phyloP scores from a whole-genome alignment of 1,140 invertebrate species.

The Penaeus chinensis region DNA sequence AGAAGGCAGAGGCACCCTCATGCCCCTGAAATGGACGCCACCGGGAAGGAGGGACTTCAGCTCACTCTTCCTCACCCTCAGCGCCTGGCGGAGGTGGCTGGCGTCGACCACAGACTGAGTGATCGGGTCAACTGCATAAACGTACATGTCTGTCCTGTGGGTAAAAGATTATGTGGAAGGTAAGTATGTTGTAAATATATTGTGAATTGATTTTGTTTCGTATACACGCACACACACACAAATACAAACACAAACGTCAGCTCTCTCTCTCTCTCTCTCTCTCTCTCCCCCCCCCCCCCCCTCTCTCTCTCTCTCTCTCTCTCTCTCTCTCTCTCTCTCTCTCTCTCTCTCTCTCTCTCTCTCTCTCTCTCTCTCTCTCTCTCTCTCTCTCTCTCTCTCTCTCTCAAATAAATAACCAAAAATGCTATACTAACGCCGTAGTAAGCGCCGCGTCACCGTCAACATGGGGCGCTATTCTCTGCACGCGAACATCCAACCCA shows the following conservation, averaged over 20 bases:
- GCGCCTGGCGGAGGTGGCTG: slow-evolving; percentile 35
- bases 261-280: slow-evolving; percentile 10
- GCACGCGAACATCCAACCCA: slow-evolving; percentile 80
- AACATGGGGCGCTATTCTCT: slow-evolving; percentile 80
- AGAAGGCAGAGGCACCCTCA: slow-evolving; percentile 36
- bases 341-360: slow-evolving; percentile 11
- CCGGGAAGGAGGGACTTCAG: slow-evolving; percentile 38
- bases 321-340: not conserved
- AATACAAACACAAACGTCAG: not conserved
- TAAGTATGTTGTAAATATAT: too few relatives aligned
- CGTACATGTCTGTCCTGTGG: slow-evolving; percentile 82
- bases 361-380: slow-evolving; percentile 15
- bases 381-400: not conserved
- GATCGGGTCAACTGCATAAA: slow-evolving; percentile 84
- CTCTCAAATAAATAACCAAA: too few relatives aligned
- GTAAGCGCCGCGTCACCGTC: slow-evolving; percentile 53
- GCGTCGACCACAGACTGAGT: slow-evolving; percentile 83
- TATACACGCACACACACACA: too few relatives aligned
- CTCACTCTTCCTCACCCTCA: slow-evolving; percentile 9
- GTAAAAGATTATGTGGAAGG: too few relatives aligned
- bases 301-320: not conserved
- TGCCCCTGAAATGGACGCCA: slow-evolving; percentile 47
- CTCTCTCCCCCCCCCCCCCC: slow-evolving; percentile 7
- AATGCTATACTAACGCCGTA: slow-evolving; percentile 34
- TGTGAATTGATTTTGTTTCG: too few relatives aligned